Evolutionary conservation across 1,140 invertebrate genomes (phyloP).

Genomic region (Stegodyphus mimosarum): DNA sequence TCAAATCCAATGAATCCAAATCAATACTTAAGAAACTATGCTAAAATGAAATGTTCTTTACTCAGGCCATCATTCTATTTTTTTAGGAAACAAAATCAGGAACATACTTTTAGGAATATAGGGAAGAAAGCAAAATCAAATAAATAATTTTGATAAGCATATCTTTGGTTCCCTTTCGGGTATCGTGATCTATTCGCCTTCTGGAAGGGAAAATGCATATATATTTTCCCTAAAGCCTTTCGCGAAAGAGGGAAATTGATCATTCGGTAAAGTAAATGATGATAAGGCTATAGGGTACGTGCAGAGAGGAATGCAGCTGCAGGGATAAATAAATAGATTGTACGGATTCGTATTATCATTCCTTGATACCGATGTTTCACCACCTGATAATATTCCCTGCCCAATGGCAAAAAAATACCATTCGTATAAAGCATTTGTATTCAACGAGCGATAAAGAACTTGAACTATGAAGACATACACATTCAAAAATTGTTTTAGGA

Average conservation of each 20-base stretch:
- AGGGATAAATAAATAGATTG: not conserved
- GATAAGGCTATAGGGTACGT: constrained; percentile 1
- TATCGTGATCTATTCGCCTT: not conserved
- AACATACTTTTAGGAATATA: too few relatives aligned
- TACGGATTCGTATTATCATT: not conserved
- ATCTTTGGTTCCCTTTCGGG: too few relatives aligned
- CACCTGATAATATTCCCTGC: not conserved
- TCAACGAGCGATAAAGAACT: not conserved
- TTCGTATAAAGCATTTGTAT: constrained; percentile 1
- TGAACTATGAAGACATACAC: not conserved
- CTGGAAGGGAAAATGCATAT: constrained; percentile 2
- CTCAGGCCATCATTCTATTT: too few relatives aligned
- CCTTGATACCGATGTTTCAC: not conserved
- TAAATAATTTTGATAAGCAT: too few relatives aligned
- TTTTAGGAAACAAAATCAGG: too few relatives aligned
- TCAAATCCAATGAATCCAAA: too few relatives aligned
- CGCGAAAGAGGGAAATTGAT: constrained; percentile 15
- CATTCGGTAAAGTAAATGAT: constrained; percentile 13
- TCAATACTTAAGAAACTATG: too few relatives aligned
- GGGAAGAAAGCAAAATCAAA: too few relatives aligned
- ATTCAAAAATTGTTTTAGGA: constrained; percentile 7
- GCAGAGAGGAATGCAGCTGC: not conserved
- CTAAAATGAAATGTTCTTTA: too few relatives aligned
- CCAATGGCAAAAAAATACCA: not conserved
- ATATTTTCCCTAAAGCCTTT: constrained; percentile 1